phyloP scores from a whole-genome alignment of 2,113 vertebrate genomes.

The Pogona vitticeps region DNA sequence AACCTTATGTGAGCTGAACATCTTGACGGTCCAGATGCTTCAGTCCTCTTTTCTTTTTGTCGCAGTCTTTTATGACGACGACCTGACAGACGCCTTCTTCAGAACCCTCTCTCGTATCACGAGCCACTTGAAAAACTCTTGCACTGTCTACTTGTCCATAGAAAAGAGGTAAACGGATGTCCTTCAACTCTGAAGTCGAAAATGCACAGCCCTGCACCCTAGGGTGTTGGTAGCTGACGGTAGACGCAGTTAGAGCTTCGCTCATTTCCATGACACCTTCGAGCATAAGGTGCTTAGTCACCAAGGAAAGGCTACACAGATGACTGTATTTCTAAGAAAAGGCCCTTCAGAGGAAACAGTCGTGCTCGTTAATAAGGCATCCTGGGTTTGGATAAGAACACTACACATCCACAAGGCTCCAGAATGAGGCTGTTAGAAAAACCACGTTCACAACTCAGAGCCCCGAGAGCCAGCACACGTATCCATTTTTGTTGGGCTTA shows the following conservation, averaged over 20 bases:
- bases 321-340: background rate
- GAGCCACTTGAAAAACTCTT: constrained; percentile 75
- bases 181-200: background rate
- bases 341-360: background rate
- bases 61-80: constrained; percentile 92
- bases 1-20: background rate
- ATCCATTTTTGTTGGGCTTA: background rate
- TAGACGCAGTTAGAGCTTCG: background rate
- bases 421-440: background rate
- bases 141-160: constrained; percentile 82
- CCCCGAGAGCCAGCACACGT: background rate
- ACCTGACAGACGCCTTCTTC: constrained; percentile 90
- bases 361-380: background rate
- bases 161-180: constrained; percentile 85
- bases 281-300: background rate
- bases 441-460: background rate
- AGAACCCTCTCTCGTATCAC: constrained; percentile 81
- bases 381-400: background rate
- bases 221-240: no score
- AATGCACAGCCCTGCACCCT: background rate
- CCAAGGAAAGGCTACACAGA: background rate
- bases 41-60: constrained; percentile 5
- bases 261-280: no score
- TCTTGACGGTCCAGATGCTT: background rate
- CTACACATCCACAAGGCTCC: background rate